Evolutionary conservation across 2,113 vertebrate genomes (phyloP).

Genomic region (Puntigrus tetrazona): DNA sequence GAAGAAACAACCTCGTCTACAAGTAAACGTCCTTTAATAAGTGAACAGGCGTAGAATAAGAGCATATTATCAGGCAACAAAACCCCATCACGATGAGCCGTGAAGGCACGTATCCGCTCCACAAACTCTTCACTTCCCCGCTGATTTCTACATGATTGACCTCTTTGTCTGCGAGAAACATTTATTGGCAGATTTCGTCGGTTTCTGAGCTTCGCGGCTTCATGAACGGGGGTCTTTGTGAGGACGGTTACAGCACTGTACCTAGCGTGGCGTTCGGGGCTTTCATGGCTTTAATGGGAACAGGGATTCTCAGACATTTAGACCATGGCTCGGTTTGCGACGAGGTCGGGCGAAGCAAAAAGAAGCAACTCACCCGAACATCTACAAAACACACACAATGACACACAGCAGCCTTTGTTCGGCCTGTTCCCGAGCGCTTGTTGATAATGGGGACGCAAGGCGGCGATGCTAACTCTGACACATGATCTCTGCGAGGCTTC

Average conservation of each 20-base stretch:
- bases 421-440: neutral
- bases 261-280: neutral
- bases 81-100: neutral
- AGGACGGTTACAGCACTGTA: neutral
- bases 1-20: neutral
- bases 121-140: constrained; percentile 4
- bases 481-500: constrained; percentile 18
- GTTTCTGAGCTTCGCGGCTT: neutral
- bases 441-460: neutral
- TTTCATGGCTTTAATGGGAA: constrained; percentile 12
- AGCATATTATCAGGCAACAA: neutral
- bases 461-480: constrained; percentile 36
- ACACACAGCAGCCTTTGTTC: neutral
- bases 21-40: neutral
- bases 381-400: neutral
- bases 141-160: constrained; percentile 29
- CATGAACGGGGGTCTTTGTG: constrained; percentile 21
- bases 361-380: constrained; percentile 3
- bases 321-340: neutral
- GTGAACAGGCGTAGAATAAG: neutral
- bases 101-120: neutral
- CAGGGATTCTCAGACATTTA: constrained; percentile 6
- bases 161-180: constrained; percentile 11
- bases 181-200: constrained; percentile 29
- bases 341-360: neutral